These are phyloP conservation scores for Siderastrea radians DNA, from an alignment of 92 coral and sea anemone genomes.

Conservation along the genomic window DNA sequence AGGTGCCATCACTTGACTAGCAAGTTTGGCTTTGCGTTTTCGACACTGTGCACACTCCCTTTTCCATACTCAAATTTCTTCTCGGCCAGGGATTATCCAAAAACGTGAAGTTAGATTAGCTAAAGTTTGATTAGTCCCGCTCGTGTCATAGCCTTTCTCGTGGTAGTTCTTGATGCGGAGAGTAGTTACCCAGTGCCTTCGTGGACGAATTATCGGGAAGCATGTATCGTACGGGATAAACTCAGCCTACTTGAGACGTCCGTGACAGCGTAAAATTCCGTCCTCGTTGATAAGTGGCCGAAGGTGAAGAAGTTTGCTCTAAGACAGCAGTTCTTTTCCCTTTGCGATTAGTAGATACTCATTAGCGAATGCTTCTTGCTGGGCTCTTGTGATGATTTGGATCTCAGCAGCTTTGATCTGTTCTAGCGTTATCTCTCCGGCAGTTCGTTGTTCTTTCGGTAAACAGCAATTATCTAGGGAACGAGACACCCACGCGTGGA, in stretches of 20 bases:
- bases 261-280: not conserved
- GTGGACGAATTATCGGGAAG: slow-evolving; percentile 40
- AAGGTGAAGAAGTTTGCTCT: slow-evolving; percentile 3
- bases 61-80: no score
- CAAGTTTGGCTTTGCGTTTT: no score
- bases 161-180: no score
- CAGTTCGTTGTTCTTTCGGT: not conserved
- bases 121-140: slow-evolving; percentile 45
- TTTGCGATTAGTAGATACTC: not conserved
- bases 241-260: slow-evolving; percentile 29
- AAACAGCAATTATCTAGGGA: not conserved
- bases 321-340: not conserved
- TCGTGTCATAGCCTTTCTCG: no score
- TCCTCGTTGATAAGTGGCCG: not conserved
- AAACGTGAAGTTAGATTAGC: slow-evolving; percentile 31
- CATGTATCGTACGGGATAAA: slow-evolving; percentile 29
- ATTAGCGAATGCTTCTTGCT: no score
- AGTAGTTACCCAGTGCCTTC: slow-evolving; percentile 7
- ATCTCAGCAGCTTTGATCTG: no score
- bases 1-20: no score
- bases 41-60: no score
- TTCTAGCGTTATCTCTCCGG: no score
- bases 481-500: not conserved
- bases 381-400: no score
- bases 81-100: no score